Evolutionary conservation across 2,797 vertebrate species (phyloP).

Genomic region (Acrocephalus scirpaceus): DNA sequence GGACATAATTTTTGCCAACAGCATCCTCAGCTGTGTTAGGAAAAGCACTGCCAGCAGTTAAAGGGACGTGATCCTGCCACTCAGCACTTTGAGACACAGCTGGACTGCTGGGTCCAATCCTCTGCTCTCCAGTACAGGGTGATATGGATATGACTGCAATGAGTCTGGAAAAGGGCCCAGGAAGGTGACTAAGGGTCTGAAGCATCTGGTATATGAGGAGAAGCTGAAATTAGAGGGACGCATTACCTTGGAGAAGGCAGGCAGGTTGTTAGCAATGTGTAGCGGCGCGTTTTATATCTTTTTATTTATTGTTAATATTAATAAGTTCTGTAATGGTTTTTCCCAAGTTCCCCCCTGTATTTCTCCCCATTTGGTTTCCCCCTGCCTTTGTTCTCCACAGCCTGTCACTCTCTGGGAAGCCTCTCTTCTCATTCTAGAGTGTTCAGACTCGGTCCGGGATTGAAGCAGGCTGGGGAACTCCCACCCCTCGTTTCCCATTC

Average conservation of each 20-base stretch:
- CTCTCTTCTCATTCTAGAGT: no score
- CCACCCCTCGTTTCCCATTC: no score
- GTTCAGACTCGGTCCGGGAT: no score
- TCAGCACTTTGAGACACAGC: not conserved
- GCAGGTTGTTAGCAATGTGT: not conserved
- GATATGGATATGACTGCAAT: not conserved
- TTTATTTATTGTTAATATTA: no score
- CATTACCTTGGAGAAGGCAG: not conserved
- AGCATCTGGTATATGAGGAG: not conserved
- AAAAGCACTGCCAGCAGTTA: not conserved
- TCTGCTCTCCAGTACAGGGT: not conserved
- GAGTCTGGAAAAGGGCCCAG: not conserved
- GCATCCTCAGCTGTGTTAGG: not conserved
- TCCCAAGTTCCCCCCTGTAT: no score
- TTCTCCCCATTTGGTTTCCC: no score
- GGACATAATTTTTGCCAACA: not conserved
- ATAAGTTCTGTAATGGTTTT: no score
- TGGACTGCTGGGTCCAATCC: not conserved
- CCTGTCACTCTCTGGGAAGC: no score
- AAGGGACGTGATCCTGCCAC: not conserved
- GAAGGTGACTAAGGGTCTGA: not conserved
- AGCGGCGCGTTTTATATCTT: no score
- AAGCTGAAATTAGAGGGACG: not conserved
- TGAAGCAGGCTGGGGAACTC: no score
- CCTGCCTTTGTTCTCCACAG: no score